phyloP scores from a whole-genome alignment of 2,797 vertebrate genomes.

The Psittacula derbiana region DNA sequence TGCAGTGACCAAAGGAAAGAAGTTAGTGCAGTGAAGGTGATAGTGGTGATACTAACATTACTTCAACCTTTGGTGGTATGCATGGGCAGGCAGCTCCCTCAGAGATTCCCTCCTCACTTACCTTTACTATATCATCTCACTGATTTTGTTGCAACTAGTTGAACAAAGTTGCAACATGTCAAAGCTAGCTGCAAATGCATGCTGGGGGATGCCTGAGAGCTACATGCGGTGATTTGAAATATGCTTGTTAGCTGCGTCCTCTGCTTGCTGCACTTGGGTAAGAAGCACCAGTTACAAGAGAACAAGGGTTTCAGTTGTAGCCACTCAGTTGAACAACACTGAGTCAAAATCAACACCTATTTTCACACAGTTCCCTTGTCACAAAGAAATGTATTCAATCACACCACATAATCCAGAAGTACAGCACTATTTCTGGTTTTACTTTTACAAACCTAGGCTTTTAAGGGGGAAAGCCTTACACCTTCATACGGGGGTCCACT shows the following conservation, averaged over 20 bases:
- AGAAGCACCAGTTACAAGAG: background rate
- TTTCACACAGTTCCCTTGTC: background rate
- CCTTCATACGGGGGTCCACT: background rate
- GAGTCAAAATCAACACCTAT: background rate
- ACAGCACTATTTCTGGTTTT: background rate
- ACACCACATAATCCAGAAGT: background rate
- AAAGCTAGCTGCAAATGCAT: background rate
- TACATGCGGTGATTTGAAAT: fast-evolving
- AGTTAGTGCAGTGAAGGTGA: background rate
- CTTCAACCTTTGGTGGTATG: background rate
- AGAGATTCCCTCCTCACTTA: background rate
- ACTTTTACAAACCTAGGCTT: background rate
- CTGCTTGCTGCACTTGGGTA: background rate
- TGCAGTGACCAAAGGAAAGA: fast-evolving
- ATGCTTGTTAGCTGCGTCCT: background rate
- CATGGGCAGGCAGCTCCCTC: background rate
- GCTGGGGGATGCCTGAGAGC: background rate
- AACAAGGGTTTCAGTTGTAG: background rate
- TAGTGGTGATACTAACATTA: background rate
- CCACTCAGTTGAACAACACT: background rate
- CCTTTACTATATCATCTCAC: background rate
- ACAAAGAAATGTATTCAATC: background rate
- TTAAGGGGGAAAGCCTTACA: background rate
- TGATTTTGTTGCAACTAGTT: background rate
- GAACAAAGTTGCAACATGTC: background rate